Base-by-base conservation (phyloP, 1,140 invertebrate species). In the Phymastichus coffea region DNA sequence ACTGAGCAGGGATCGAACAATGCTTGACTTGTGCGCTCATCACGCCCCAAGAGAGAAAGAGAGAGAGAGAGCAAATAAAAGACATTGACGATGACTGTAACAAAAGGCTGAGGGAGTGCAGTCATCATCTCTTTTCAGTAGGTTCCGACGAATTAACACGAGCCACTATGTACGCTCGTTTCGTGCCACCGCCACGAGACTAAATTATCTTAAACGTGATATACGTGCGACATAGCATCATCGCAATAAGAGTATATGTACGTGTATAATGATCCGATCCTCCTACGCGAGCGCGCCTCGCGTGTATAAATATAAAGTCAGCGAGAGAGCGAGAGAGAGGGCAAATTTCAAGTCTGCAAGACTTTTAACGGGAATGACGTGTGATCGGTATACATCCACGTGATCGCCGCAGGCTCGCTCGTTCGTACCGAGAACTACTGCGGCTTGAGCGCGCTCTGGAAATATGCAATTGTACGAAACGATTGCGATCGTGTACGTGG, bases 21-120 rank as follows among this genome's bases (percentile, higher is more conserved):
- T 52, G 38, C 49, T 52, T 37, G 37, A 38, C 38, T 52, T 40
- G 49, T 52, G 35, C 49, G 25, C 35, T 38, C 33, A 4, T 37
- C 33, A 3, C 15, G n/a, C n/a, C 9, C 4, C 10, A 12, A 20
- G 10, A 51, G 4, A 38, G n/a, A 15, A 20, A 46, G 43, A 25
- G 17, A 12, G 38, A n/a, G n/a, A 22, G 1, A 23, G 44, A 47
- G 25, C 23, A 14, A 37, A 37, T 6, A 43, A 20, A 22, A 19
- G n/a, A 43, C 40, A 3, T 20, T 6, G 22, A 12, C 15, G 46
- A 48, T 48, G 46, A 48, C 46, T 23, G 8, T 15, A 43, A 20
- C 20, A 22, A 52, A 35, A 52, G n/a, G n/a, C n/a, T n/a, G n/a
- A n/a, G n/a, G n/a, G n/a, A n/a, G n/a, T 40, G 22, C 22, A 52